Percentiles rank a stretch among this genome's conserved stretches.
Evolutionary conservation across 2,888 invertebrate species (phyloP).

Genomic region (Phytoseiulus persimilis): DNA sequence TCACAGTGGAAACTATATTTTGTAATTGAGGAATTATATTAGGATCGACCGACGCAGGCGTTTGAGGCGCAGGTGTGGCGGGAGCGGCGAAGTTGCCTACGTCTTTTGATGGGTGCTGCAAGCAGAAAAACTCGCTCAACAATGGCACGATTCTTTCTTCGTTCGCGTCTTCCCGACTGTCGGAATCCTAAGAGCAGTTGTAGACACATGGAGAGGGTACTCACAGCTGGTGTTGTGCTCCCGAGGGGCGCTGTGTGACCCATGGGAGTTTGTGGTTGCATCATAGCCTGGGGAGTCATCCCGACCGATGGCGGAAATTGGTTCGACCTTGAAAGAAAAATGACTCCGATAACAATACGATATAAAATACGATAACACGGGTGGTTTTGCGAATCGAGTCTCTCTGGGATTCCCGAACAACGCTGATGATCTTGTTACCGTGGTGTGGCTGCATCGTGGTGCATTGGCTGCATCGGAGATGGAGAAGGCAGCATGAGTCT

Average conservation of each 20-base stretch:
- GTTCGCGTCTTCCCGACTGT: too few relatives aligned
- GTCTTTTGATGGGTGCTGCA: constrained; percentile 11
- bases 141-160: too few relatives aligned
- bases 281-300: constrained; percentile 58
- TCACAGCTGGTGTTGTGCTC: constrained; percentile 21
- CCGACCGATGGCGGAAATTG: constrained; percentile 39
- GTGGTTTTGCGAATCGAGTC: too few relatives aligned
- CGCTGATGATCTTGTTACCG: neutral
- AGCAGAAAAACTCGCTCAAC: neutral
- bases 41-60: constrained; percentile 79
- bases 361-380: too few relatives aligned
- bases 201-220: too few relatives aligned
- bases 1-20: constrained; percentile 59
- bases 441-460: constrained; percentile 41
- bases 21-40: constrained; percentile 86
- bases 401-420: neutral
- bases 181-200: too few relatives aligned
- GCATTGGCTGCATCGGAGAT: constrained; percentile 44
- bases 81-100: constrained; percentile 54
- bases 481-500: constrained; percentile 44
- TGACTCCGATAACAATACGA: neutral
- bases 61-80: constrained; percentile 72
- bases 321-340: constrained; percentile 20
- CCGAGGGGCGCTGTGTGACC: constrained; percentile 46
- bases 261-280: constrained; percentile 84